phyloP scores from a whole-genome alignment of 2,888 invertebrate genomes.

The Plutella xylostella region DNA sequence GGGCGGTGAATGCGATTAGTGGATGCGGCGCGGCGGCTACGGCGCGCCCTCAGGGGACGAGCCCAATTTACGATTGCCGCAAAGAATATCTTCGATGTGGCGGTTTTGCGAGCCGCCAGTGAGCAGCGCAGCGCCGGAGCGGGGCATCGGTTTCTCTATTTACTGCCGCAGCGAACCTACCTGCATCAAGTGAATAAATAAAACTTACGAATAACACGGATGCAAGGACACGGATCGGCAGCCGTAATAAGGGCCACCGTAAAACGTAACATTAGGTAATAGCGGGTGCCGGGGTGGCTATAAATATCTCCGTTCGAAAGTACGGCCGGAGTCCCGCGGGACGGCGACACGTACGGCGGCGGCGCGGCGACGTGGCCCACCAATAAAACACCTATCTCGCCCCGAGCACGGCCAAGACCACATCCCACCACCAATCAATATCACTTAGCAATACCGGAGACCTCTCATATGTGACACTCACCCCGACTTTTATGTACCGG shows the following conservation, averaged over 20 bases:
- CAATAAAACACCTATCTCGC: conserved; percentile 61
- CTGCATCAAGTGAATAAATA: conserved; percentile 29
- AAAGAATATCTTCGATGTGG: conserved; percentile 58
- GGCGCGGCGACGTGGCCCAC: conserved; percentile 53
- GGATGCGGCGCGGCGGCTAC: conserved; percentile 31
- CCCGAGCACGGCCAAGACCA: conserved; percentile 17
- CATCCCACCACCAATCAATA: conserved; percentile 50
- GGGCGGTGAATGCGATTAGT: conserved; percentile 46
- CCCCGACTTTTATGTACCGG: conserved; percentile 32
- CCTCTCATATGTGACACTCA: conserved; percentile 43
- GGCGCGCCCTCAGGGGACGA: conserved; percentile 30
- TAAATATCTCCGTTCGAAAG: conserved; percentile 68
- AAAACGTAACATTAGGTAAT: conserved; percentile 69
- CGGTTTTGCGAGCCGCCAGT: conserved; percentile 49
- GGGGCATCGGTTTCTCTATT: background rate
- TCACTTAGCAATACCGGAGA: conserved; percentile 53
- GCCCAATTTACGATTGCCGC: conserved; percentile 60
- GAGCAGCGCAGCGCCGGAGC: conserved; percentile 29
- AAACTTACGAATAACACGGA: conserved; percentile 30
- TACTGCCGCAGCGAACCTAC: background rate
- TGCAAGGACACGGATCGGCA: conserved; percentile 38
- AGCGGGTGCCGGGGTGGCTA: conserved; percentile 67
- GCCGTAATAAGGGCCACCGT: conserved; percentile 68
- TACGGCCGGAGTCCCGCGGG: conserved; percentile 65
- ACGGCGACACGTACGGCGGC: conserved; percentile 50